Evolutionary conservation across 2,797 vertebrate species (phyloP).

Genomic region (Spinus olivaceus): DNA sequence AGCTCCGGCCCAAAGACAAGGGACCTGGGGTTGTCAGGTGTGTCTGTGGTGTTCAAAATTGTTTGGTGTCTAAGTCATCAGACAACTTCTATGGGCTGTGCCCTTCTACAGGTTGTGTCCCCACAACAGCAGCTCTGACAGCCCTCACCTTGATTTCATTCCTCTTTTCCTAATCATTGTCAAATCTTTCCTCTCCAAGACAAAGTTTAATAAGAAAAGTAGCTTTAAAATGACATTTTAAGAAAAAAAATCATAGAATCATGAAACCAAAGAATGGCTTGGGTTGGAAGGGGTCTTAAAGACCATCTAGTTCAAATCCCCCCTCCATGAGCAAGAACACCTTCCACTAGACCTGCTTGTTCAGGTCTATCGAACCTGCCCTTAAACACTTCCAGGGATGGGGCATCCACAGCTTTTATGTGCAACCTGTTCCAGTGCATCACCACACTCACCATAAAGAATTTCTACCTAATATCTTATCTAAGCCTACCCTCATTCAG

Average conservation of each 20-base stretch:
- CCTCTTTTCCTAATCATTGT: background rate
- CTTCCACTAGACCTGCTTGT: background rate
- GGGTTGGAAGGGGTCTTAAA: background rate
- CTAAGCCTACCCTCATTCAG: background rate
- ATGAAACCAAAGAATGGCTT: background rate
- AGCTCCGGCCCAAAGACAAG: background rate
- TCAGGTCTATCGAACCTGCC: background rate
- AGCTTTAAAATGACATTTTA: background rate
- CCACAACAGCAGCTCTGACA: background rate
- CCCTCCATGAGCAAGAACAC: too few species aligned
- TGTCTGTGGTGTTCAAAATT: fast-evolving
- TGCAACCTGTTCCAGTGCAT: too few species aligned
- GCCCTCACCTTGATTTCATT: background rate
- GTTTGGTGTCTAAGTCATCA: background rate
- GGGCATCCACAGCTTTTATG: background rate
- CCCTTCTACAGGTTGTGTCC: background rate
- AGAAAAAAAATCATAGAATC: background rate
- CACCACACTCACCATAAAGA: background rate
- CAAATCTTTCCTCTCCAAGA: background rate
- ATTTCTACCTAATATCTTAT: background rate
- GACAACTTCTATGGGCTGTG: background rate
- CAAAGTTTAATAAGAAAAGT: background rate
- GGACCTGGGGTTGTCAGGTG: background rate
- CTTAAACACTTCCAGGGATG: background rate
- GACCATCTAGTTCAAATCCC: background rate